phyloP scores from a whole-genome alignment of 1,140 invertebrate genomes.

The Mycetomoellerius zeteki region DNA sequence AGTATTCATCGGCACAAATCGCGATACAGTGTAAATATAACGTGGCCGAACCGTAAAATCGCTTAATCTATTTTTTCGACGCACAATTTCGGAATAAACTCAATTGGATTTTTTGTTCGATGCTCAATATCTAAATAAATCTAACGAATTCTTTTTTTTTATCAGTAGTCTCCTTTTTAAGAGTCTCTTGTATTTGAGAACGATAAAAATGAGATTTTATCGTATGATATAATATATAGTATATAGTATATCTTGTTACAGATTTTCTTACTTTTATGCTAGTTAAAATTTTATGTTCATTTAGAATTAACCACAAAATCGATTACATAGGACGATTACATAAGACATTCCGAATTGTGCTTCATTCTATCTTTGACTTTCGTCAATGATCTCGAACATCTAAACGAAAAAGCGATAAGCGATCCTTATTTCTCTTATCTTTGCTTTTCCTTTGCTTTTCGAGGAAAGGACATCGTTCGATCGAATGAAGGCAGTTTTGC shows the following conservation, averaged over 20 bases:
- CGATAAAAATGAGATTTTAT: slow-evolving; percentile 5
- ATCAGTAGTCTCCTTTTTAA: neutral
- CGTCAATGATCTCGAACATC: slow-evolving; percentile 15
- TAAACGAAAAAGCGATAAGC: neutral
- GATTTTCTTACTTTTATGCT: neutral
- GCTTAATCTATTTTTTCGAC: slow-evolving; percentile 45
- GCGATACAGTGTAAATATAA: slow-evolving; percentile 17
- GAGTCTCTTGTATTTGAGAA: neutral
- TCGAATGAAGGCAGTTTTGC: slow-evolving; percentile 55
- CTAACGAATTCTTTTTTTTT: neutral
- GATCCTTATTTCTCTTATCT: neutral
- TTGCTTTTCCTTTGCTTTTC: slow-evolving; percentile 20
- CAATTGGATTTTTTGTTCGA: slow-evolving; percentile 42
- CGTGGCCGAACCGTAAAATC: slow-evolving; percentile 32
- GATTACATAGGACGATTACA: slow-evolving; percentile 32
- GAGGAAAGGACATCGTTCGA: slow-evolving; percentile 55
- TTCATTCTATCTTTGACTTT: neutral
- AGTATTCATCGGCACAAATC: slow-evolving; percentile 57
- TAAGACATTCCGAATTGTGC: slow-evolving; percentile 19
- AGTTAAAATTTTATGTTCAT: slow-evolving; percentile 13
- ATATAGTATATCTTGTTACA: neutral
- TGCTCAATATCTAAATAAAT: slow-evolving; percentile 51
- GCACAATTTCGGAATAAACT: slow-evolving; percentile 50
- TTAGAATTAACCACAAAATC: slow-evolving; percentile 14
- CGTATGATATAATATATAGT: neutral